A percentile compares a stretch with the other conserved stretches of the same genome.
Conservation (phyloP, 2,888 invertebrate species). For the Oscheius myriophilus region DNA sequence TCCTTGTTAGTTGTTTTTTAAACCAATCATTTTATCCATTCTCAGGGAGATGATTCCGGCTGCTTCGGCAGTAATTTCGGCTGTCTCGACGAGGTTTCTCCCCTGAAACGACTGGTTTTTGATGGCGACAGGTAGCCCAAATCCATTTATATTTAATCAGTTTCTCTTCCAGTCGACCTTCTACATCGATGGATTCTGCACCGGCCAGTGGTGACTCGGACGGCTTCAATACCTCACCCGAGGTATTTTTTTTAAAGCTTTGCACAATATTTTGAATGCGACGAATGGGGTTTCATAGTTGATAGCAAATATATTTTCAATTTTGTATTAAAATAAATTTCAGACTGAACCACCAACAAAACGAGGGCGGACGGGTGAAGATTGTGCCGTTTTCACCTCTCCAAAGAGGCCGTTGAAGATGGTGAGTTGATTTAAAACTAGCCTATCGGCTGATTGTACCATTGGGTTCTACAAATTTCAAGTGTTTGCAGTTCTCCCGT, state of each 20-base stretch:
- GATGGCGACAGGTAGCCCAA: neutral
- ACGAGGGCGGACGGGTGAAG: neutral
- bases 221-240: neutral
- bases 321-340: neutral
- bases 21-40: neutral
- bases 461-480: neutral
- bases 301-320: too few species aligned
- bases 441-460: neutral
- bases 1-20: neutral
- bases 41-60: constrained; percentile 24
- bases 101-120: constrained; percentile 19
- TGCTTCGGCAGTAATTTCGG: constrained; percentile 8
- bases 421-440: neutral
- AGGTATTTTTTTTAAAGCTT: neutral
- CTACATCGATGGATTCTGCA: too few species aligned
- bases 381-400: neutral
- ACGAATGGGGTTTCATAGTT: too few species aligned
- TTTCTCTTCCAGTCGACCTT: neutral
- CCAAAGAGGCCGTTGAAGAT: constrained; percentile 22
- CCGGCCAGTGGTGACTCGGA: neutral
- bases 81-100: constrained; percentile 11
- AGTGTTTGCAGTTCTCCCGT: constrained; percentile 28
- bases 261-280: too few species aligned
- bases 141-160: neutral
- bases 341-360: constrained; percentile 6